Percentiles rank a stretch among this genome's conserved stretches.
Conservation (phyloP, 2,797 vertebrate genomes). For the Garrulus glandarius region DNA sequence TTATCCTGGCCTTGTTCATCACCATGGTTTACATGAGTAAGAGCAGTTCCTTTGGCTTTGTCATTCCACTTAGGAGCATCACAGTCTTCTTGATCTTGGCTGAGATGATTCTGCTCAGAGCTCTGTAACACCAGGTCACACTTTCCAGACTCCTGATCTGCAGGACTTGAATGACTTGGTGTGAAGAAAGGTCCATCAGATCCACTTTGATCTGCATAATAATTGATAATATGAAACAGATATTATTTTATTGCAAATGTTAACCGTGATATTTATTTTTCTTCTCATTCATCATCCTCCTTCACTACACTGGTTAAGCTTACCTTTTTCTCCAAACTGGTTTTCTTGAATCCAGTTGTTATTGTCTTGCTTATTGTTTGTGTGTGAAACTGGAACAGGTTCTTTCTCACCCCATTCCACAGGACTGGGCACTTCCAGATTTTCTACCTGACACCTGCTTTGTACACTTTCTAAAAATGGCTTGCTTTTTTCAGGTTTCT, state of each 20-base stretch:
- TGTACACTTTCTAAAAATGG: slow-evolving; percentile 68
- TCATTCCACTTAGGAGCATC: neutral
- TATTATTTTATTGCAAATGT: neutral
- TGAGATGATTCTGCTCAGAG: neutral
- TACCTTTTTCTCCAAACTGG: slow-evolving; percentile 22
- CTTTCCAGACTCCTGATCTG: neutral
- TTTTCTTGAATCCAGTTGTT: slow-evolving; percentile 27
- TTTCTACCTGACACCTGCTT: slow-evolving; percentile 60
- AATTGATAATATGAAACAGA: neutral
- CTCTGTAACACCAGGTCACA: neutral
- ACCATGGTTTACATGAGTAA: neutral
- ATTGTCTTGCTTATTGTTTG: slow-evolving; percentile 49
- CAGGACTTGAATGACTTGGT: neutral
- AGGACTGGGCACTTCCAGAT: slow-evolving; percentile 32
- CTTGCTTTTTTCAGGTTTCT: slow-evolving; percentile 74
- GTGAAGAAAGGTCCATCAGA: neutral
- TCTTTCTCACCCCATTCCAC: slow-evolving; percentile 38
- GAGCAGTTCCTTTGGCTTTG: neutral
- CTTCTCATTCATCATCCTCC: neutral
- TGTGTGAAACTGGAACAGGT: slow-evolving; percentile 57
- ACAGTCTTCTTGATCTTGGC: neutral
- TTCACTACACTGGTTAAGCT: neutral
- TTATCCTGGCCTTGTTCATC: neutral
- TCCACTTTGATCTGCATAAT: neutral
- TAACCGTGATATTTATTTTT: neutral